phyloP scores from a whole-genome alignment of 2,113 vertebrate genomes.

The Mionectes macconnelli region DNA sequence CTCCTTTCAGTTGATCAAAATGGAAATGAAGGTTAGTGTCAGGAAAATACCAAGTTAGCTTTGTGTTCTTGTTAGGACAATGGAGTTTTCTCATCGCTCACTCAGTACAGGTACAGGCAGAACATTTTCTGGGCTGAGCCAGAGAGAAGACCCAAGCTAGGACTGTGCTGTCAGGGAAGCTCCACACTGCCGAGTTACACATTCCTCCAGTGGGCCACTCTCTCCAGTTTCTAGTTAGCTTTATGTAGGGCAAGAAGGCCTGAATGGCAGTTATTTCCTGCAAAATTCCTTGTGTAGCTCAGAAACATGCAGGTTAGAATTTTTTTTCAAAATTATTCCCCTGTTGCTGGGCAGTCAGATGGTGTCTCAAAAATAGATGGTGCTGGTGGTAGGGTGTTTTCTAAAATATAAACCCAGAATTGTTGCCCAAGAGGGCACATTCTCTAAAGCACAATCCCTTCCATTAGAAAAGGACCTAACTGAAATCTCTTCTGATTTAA shows the following conservation, averaged over 20 bases:
- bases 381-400: background rate
- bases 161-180: background rate
- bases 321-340: background rate
- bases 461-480: background rate
- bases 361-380: background rate
- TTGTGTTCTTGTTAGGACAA: background rate
- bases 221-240: background rate
- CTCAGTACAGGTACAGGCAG: background rate
- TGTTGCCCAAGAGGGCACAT: background rate
- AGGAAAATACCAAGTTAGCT: background rate
- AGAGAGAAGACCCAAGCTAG: background rate
- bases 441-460: background rate
- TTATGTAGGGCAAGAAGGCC: background rate
- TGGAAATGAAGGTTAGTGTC: background rate
- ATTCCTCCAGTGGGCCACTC: fast-evolving
- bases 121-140: background rate
- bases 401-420: background rate
- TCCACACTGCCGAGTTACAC: background rate
- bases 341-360: background rate
- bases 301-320: background rate
- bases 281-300: background rate
- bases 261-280: background rate
- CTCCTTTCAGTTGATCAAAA: background rate
- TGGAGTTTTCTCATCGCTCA: background rate
- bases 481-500: background rate